Evolutionary conservation across 92 coral and sea anemone species (phyloP), one percentile per base, ranked within the genome.

Genomic region (Pocillopora meandrina): DNA sequence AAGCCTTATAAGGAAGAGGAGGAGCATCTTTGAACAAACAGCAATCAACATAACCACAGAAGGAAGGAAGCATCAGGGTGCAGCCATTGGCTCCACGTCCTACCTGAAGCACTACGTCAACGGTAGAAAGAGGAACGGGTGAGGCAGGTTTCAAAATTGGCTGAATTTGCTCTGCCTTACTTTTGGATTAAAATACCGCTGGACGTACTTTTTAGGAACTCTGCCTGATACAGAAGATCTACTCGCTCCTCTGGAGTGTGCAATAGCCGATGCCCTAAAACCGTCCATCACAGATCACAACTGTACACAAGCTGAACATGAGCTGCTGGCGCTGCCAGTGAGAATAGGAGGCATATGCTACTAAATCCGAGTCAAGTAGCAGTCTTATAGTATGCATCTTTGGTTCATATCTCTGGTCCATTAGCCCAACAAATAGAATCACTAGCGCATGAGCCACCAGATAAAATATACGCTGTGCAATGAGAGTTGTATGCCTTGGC

Each of bases 11-110:
- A 26, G 31, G 31, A 26, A 26, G 31, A 26, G 31, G 1, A 36
- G 67, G 20, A 62, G 67, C 9, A 62, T 62, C 4, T 62, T 62
- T 62, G 67, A 62, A 62, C 26, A 17, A 62, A 62, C 67, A 34
- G 74, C 74, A 70, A 70, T 70, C 6, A 10, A 70, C 74, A 70
- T 70, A 20, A 34, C 20, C 73, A 68, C 73, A 68, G 56, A 70
- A 70, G 56, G 74, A 70, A 9, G 9, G 74, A 70, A 70, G 74
- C 55, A 70, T 9, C 52, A 10, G 55, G 47, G 31, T 26, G 31
- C 31, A 26, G 31, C 31, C 31, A 26, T 26, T 26, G 31, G 31
- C 31, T 26, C 31, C 31, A 26, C 31, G 31, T 26, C 31, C 31
- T 26, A 26, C 31, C 31, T 26, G 0, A 26, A 26, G 31, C 31